Evolutionary conservation across 2,888 invertebrate species (phyloP).

Genomic region (Pristionchus mayeri): DNA sequence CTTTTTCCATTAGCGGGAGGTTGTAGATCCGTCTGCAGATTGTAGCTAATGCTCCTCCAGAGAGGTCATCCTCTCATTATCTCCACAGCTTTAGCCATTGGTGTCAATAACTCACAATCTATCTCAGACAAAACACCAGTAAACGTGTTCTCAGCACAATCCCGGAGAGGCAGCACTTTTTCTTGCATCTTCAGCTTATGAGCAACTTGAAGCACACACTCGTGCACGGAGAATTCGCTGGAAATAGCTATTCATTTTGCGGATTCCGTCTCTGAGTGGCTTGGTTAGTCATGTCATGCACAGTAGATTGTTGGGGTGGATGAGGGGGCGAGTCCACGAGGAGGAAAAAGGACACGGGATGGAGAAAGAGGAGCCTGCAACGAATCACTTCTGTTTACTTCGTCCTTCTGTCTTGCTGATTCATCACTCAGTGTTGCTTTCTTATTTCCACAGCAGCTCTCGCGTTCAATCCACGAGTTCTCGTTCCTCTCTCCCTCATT

Average conservation of each 20-base stretch:
- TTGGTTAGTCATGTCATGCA: conserved; percentile 25
- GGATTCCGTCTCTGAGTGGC: neutral
- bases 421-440: too few species aligned
- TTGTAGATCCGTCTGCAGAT: conserved; percentile 31
- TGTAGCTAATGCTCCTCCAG: neutral
- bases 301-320: neutral
- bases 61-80: too few species aligned
- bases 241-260: neutral
- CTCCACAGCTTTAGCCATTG: too few species aligned
- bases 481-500: too few species aligned
- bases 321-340: neutral
- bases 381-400: too few species aligned
- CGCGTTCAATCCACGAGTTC: too few species aligned
- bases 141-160: too few species aligned
- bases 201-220: neutral
- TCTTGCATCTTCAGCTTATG: too few species aligned
- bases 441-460: too few species aligned
- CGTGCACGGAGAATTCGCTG: neutral
- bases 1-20: conserved; percentile 28
- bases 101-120: too few species aligned
- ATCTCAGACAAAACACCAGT: too few species aligned
- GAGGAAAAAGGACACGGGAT: neutral
- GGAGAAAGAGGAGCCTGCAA: neutral
- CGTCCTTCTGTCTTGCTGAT: too few species aligned
- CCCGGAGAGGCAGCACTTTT: neutral